phyloP scores from a whole-genome alignment of 37 sponge, comb jelly and placozoan genomes.

The Hormiphora californensis region DNA sequence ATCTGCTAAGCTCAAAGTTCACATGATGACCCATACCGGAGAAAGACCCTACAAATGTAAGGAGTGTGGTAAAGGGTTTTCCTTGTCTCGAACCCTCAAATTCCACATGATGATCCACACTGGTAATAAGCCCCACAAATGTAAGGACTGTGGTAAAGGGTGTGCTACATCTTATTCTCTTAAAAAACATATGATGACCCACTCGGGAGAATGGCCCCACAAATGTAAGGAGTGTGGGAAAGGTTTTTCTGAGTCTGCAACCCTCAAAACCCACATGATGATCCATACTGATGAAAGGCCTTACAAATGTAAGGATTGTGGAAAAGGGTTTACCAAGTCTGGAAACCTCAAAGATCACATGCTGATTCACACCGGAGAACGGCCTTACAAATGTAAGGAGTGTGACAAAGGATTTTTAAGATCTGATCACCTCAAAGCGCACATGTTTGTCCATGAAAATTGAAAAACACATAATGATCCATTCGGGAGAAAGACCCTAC shows the following conservation, averaged over 20 bases:
- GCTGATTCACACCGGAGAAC: constrained; percentile 22
- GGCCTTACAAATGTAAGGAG: constrained; percentile 12
- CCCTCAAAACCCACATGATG: too few relatives aligned
- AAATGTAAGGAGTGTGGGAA: not conserved
- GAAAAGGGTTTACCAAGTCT: constrained; percentile 40
- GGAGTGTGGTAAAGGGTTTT: not conserved
- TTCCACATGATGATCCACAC: too few relatives aligned
- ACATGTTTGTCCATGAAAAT: constrained; percentile 3
- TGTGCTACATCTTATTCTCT: too few relatives aligned
- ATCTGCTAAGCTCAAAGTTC: not conserved
- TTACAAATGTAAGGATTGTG: constrained; percentile 46
- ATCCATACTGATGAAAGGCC: constrained; percentile 16
- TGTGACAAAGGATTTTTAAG: constrained; percentile 30
- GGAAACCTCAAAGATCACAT: constrained; percentile 31
- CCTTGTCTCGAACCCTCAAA: too few relatives aligned
- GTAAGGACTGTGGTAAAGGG: too few relatives aligned
- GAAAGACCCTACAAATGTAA: not conserved
- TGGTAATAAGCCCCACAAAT: too few relatives aligned
- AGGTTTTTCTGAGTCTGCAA: too few relatives aligned
- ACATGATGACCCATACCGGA: not conserved
- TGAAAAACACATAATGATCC: constrained; percentile 2
- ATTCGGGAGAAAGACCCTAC: constrained; percentile 35
- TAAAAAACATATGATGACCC: too few relatives aligned
- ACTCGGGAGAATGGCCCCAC: too few relatives aligned
- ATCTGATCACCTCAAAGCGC: too few relatives aligned